Evolutionary conservation across 35 echinoderm and acorn worm genomes (phyloP).

Genomic region (Lytechinus pictus): DNA sequence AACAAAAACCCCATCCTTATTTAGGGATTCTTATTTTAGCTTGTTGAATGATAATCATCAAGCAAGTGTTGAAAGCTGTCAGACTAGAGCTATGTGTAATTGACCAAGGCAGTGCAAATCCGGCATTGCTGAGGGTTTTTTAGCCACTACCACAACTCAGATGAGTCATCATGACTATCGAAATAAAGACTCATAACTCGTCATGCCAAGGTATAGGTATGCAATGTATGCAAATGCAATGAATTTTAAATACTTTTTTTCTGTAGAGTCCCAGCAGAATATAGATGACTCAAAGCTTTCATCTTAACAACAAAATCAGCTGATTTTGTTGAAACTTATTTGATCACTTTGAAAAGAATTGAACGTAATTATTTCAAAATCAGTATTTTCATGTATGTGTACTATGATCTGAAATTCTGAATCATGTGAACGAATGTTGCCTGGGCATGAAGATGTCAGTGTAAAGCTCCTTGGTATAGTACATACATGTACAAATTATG

Average conservation of each 20-base stretch:
- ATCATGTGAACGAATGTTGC: too few species aligned
- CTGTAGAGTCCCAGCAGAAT: background rate
- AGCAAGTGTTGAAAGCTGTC: background rate
- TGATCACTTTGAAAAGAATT: background rate
- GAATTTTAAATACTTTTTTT: background rate
- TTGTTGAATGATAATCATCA: background rate
- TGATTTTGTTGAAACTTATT: background rate
- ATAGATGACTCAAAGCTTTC: background rate
- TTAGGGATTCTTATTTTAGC: background rate
- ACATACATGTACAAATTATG: too few species aligned
- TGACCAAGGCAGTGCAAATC: background rate
- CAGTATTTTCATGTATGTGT: too few species aligned
- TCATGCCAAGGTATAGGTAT: background rate
- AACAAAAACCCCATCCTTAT: background rate
- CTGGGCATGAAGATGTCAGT: too few species aligned
- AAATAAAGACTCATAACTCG: background rate
- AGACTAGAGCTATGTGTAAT: background rate
- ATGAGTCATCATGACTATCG: background rate
- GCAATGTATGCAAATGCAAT: background rate
- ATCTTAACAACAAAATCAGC: background rate
- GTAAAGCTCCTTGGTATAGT: too few species aligned
- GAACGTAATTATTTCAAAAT: too few species aligned
- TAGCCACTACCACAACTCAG: background rate
- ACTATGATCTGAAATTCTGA: too few species aligned
- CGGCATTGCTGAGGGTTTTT: background rate